Percentiles rank a stretch among this genome's conserved stretches.
phyloP scores from a whole-genome alignment of 1,140 invertebrate genomes.

The Tribolium castaneum region DNA sequence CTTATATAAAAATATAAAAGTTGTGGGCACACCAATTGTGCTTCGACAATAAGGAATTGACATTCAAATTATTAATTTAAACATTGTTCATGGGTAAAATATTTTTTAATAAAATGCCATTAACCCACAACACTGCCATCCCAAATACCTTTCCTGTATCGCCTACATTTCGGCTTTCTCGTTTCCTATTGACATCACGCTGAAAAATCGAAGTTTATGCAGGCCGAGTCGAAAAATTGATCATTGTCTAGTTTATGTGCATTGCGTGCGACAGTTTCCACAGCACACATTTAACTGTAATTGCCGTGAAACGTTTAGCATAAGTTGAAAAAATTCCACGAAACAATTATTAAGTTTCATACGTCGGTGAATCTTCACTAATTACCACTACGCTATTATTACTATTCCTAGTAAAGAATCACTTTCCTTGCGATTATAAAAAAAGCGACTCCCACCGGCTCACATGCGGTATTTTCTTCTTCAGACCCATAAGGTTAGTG shows the following conservation, averaged over 20 bases:
- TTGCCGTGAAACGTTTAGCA: neutral
- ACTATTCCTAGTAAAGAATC: neutral
- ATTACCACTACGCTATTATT: neutral
- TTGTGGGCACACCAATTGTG: neutral
- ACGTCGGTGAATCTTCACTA: neutral
- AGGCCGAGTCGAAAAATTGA: neutral
- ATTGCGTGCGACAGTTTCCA: neutral
- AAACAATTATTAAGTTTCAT: constrained; percentile 5
- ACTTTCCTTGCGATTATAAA: constrained; percentile 5
- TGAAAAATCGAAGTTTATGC: constrained; percentile 2
- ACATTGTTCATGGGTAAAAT: neutral
- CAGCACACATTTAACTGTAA: constrained; percentile 1
- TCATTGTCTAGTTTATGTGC: neutral
- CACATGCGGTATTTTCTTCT: neutral
- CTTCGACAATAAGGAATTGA: neutral
- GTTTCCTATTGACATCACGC: neutral
- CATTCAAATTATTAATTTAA: neutral
- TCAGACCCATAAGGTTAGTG: constrained; percentile 7
- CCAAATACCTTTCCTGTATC: neutral
- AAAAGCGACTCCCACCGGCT: constrained; percentile 11
- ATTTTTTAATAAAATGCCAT: neutral
- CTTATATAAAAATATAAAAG: neutral
- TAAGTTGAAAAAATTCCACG: neutral
- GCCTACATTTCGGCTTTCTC: neutral
- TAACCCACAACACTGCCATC: neutral